phyloP scores from a whole-genome alignment of 1,140 invertebrate genomes.

The Meloidogyne hapla region DNA sequence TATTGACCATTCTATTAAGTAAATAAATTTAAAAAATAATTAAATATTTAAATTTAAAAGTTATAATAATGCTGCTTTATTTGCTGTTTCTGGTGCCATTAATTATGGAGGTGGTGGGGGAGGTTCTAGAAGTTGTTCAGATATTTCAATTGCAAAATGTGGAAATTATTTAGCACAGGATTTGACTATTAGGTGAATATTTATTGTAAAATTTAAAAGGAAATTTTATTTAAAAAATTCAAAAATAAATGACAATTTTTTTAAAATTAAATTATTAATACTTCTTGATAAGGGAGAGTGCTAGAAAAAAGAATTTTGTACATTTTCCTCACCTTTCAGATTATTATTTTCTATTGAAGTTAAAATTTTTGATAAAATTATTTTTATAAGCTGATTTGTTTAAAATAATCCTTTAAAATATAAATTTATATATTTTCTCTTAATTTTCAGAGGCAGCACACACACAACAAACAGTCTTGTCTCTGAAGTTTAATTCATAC shows the following conservation, averaged over 20 bases:
- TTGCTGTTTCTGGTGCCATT: slow-evolving; percentile 47
- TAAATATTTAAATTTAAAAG: slow-evolving; percentile 30
- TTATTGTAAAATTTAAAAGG: background rate
- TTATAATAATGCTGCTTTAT: slow-evolving; percentile 61
- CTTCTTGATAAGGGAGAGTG: background rate
- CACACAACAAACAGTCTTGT: slow-evolving; percentile 57
- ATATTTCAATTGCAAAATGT: slow-evolving; percentile 47
- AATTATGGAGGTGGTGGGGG: slow-evolving; percentile 25
- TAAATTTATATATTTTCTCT: background rate
- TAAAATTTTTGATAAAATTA: too few relatives aligned
- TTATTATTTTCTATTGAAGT: too few relatives aligned
- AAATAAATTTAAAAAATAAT: background rate
- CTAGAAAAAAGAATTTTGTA: background rate
- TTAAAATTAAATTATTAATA: too few relatives aligned
- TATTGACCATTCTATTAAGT: slow-evolving; percentile 56
- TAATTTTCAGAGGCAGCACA: slow-evolving; percentile 39
- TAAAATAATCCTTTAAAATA: too few relatives aligned
- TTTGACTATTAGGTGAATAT: slow-evolving; percentile 26
- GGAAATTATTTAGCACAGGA: slow-evolving; percentile 32
- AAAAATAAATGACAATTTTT: too few relatives aligned
- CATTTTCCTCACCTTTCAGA: background rate
- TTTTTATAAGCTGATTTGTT: too few relatives aligned
- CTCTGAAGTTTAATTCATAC: slow-evolving; percentile 48
- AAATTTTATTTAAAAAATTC: background rate
- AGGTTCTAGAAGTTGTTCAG: slow-evolving; percentile 49